These are phyloP conservation scores for Drosophila borborema DNA, from an alignment of 2,888 invertebrate genomes.

Conservation along the genomic window DNA sequence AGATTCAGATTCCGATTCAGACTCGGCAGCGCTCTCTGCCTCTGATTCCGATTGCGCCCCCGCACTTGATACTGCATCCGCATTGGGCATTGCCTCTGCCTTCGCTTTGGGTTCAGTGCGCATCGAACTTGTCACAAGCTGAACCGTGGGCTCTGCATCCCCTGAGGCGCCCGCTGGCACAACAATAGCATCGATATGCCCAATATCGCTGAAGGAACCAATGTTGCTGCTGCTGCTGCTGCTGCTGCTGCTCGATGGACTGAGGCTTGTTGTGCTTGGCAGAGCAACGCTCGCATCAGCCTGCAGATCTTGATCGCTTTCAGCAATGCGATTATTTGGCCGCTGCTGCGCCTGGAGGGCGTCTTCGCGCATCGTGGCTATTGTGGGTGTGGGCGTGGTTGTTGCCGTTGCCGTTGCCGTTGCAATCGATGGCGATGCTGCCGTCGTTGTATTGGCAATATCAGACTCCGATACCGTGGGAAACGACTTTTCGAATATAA, in stretches of 20 bases:
- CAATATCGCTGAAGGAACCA: slow-evolving; percentile 49
- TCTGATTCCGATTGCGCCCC: slow-evolving; percentile 1
- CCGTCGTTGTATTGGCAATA: slow-evolving; percentile 17
- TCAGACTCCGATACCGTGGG: slow-evolving; percentile 60
- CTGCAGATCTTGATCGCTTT: slow-evolving; percentile 43
- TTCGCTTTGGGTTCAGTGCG: slow-evolving; percentile 23
- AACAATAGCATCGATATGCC: slow-evolving; percentile 79
- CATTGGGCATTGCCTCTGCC: slow-evolving; percentile 8
- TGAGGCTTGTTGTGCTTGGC: slow-evolving; percentile 50
- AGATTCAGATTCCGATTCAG: background rate
- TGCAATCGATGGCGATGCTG: slow-evolving; percentile 14
- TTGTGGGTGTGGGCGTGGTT: slow-evolving; percentile 35
- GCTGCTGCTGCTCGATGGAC: slow-evolving; percentile 34
- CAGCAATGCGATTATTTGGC: slow-evolving; percentile 41
- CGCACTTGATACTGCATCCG: background rate
- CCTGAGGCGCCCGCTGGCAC: slow-evolving; percentile 70
- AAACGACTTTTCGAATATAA: slow-evolving; percentile 83
- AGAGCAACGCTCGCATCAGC: slow-evolving; percentile 52
- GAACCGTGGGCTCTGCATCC: slow-evolving; percentile 42
- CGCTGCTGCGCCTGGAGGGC: slow-evolving; percentile 15
- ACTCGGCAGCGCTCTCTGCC: slow-evolving; percentile 1
- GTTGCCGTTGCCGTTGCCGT: slow-evolving; percentile 23
- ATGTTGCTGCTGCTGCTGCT: slow-evolving; percentile 17
- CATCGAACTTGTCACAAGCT: slow-evolving; percentile 71
- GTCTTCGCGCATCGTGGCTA: slow-evolving; percentile 33